phyloP scores from a whole-genome alignment of 2,113 vertebrate species.

The Myxocyprinus asiaticus region DNA sequence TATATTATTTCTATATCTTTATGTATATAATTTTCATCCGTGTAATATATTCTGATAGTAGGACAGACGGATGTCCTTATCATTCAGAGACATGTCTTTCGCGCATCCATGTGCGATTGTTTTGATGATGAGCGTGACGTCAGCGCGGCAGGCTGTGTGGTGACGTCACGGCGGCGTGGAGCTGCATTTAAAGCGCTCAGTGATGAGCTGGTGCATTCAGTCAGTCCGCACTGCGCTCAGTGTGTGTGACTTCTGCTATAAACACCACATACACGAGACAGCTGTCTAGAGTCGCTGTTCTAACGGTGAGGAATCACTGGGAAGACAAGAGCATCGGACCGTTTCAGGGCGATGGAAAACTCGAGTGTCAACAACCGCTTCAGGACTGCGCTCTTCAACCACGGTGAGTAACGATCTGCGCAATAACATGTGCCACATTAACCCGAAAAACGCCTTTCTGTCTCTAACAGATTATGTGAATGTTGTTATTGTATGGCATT shows the following conservation, averaged over 20 bases:
- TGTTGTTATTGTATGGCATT: background rate
- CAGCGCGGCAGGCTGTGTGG: background rate
- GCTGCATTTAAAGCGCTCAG: constrained; percentile 44
- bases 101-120: constrained; percentile 75
- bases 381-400: constrained; percentile 70
- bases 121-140: constrained; percentile 71
- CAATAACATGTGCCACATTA: background rate
- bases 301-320: background rate
- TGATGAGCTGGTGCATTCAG: background rate
- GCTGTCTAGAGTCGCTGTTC: too few relatives aligned
- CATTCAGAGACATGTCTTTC: background rate
- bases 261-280: too few relatives aligned
- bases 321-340: background rate
- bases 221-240: background rate
- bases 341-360: constrained; percentile 71
- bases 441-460: background rate
- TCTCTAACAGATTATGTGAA: too few relatives aligned
- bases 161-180: constrained; percentile 33
- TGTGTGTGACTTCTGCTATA: too few relatives aligned
- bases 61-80: too few relatives aligned
- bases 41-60: too few relatives aligned
- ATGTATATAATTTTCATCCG: too few relatives aligned
- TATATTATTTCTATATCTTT: too few relatives aligned
- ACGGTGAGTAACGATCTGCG: constrained; percentile 69
- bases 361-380: constrained; percentile 69